phyloP scores from a whole-genome alignment of 1,140 invertebrate species.

The Pogonomyrmex barbatus region DNA sequence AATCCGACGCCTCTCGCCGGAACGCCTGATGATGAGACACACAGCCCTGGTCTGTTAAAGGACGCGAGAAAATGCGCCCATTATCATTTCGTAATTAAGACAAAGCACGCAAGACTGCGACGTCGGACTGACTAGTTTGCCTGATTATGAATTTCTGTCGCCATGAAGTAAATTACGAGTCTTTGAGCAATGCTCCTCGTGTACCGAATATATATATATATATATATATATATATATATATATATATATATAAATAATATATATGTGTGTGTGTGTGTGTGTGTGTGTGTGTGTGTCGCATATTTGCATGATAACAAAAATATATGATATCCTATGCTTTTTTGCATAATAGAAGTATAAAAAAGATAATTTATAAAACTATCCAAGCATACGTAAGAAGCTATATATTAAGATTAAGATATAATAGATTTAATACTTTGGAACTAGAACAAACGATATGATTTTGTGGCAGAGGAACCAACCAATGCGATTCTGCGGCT shows the following conservation, averaged over 20 bases:
- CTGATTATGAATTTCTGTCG: conserved; percentile 24
- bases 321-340: not conserved
- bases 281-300: no score
- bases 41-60: conserved; percentile 32
- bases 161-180: conserved; percentile 8
- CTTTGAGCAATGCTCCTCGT: not conserved
- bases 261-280: no score
- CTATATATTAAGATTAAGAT: conserved; percentile 13
- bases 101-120: conserved; percentile 40
- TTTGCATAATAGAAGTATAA: not conserved
- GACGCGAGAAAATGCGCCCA: conserved; percentile 28
- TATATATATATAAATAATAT: no score
- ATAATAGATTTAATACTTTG: conserved; percentile 54
- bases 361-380: not conserved
- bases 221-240: no score
- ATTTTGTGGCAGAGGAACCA: conserved; percentile 30
- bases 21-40: conserved; percentile 32
- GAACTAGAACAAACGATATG: conserved; percentile 47
- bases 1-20: conserved; percentile 36
- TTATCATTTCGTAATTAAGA: conserved; percentile 61
- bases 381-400: not conserved
- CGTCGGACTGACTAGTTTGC: conserved; percentile 36
- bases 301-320: not conserved
- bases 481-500: conserved; percentile 57
- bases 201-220: not conserved